Base-by-base conservation (phyloP, 2,113 vertebrate genomes). In the Tinamus guttatus region DNA sequence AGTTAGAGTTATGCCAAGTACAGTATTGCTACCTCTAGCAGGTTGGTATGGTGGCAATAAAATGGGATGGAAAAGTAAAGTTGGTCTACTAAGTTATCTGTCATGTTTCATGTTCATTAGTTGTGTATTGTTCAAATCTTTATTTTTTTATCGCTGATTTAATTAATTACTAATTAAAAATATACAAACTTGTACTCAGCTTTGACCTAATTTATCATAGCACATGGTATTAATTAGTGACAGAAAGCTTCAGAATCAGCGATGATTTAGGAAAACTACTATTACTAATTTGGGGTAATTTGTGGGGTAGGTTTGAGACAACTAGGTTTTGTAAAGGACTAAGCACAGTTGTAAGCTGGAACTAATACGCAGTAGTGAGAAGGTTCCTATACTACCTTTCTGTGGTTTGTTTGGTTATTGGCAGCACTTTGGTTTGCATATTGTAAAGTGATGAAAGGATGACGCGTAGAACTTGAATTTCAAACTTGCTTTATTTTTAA, bases 151-250 rank as follows among this genome's bases (percentile, higher is more conserved):
- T 86, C 28, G 93, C 63, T 70, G 36, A 60, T 93, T 85, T 89
- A 85, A 43, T 45, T 49, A 87, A 91, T 91, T 91, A 25, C 67
- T 73, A 77, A 80, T 85, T 49, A 38, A 85, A 83, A 68, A 58
- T 40, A 65, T 30, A 81, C 36, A 87, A 60, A 40, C 78, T 32
- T 43, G 8, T 91, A 51, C 75, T 89, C 10, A n/a, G 71, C 74
- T 94, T 85, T 90, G 68, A 85, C 71, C 34, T 81, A 38, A 63
- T 90, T 93, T 86, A 38, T 77, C 6, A 1, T 51, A 20, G 68
- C 68, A 25, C 45, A 18, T 63, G 67, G 58, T 91, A 41, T 92
- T 94, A 91, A 87, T 91, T 93, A 63, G 89, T 80, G 17, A 27
- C 89, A 38, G 68, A 87, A 83, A 82, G 47, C 43, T 87, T 95